These are phyloP conservation scores for Noctuana brunneofusca DNA, from an alignment of 2,888 invertebrate genomes.

Conservation along the genomic window DNA sequence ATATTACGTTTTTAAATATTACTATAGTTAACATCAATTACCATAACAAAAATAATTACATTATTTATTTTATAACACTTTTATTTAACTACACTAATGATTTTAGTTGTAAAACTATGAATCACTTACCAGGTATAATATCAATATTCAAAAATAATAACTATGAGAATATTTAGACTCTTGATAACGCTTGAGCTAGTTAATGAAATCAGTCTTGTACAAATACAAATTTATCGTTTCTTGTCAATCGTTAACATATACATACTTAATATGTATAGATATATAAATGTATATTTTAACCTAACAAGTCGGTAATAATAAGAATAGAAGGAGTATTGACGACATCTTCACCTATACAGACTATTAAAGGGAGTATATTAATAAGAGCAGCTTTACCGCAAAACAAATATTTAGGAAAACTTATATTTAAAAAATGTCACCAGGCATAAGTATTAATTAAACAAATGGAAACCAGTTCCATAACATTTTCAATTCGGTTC, in stretches of 20 bases:
- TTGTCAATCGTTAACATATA: neutral
- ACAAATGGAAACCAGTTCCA: too few species aligned
- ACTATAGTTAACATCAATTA: slow-evolving; percentile 37
- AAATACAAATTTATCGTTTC: slow-evolving; percentile 11
- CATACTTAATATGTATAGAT: neutral
- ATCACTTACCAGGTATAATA: slow-evolving; percentile 38
- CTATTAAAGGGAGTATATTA: neutral
- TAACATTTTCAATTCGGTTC: too few species aligned
- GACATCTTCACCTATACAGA: too few species aligned
- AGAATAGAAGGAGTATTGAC: too few species aligned
- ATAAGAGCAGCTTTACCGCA: too few species aligned
- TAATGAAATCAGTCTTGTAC: slow-evolving; percentile 61
- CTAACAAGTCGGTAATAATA: neutral
- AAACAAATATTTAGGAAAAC: too few species aligned
- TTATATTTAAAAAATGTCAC: too few species aligned
- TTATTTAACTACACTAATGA: slow-evolving; percentile 33
- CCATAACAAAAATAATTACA: slow-evolving; percentile 38
- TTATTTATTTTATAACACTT: slow-evolving; percentile 29
- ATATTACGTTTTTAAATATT: slow-evolving; percentile 32
- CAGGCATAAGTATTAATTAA: too few species aligned
- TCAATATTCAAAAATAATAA: slow-evolving; percentile 49
- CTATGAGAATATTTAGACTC: slow-evolving; percentile 42
- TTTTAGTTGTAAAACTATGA: slow-evolving; percentile 32
- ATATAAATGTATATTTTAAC: too few species aligned
- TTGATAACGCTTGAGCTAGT: slow-evolving; percentile 54